These are phyloP conservation scores for Halcyon badia DNA, from an alignment of 2,797 vertebrate genomes.

Conservation along the genomic window DNA sequence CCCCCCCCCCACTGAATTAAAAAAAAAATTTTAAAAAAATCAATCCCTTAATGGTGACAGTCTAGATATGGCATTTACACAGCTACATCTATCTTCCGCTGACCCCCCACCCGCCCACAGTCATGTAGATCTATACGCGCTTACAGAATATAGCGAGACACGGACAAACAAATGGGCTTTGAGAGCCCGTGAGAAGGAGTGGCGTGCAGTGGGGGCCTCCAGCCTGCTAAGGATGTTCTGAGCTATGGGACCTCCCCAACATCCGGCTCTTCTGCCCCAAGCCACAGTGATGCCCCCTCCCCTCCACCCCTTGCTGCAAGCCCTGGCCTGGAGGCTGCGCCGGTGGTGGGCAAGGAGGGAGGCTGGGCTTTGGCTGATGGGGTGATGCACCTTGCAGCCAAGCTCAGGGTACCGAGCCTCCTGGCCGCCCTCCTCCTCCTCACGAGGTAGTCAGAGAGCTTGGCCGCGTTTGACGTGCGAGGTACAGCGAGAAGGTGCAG, in stretches of 20 bases:
- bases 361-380: not conserved
- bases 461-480: not conserved
- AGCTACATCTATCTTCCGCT: constrained; percentile 75
- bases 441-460: not conserved
- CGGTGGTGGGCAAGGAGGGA: not conserved
- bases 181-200: not conserved
- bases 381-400: rapidly evolving
- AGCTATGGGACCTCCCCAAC: rapidly evolving
- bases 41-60: constrained; percentile 63
- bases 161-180: not conserved
- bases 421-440: not conserved
- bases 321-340: rapidly evolving
- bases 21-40: not conserved
- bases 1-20: not conserved
- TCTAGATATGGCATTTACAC: constrained; percentile 73
- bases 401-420: not conserved
- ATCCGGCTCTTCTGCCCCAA: not conserved
- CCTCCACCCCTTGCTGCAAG: not conserved
- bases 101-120: constrained; percentile 1
- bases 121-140: constrained; percentile 47
- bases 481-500: not conserved
- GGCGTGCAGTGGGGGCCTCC: not conserved
- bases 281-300: not conserved
- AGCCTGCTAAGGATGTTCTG: not conserved
- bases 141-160: constrained; percentile 41